phyloP scores from a whole-genome alignment of 1,140 invertebrate genomes.

The Arctopsyche grandis region DNA sequence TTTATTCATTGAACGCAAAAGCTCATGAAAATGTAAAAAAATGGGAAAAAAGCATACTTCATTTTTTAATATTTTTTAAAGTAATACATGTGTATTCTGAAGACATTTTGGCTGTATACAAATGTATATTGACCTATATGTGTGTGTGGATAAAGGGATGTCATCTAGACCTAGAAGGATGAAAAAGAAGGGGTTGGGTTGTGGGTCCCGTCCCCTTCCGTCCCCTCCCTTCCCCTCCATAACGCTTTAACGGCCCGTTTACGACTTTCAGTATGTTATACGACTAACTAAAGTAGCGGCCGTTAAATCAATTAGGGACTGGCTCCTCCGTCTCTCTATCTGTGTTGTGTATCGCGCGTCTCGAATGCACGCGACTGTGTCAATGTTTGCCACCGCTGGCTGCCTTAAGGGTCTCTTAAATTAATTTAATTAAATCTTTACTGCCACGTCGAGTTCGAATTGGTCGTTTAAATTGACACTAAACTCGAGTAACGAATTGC shows the following conservation, averaged over 20 bases:
- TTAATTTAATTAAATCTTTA: slow-evolving; percentile 39
- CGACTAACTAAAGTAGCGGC: slow-evolving; percentile 50
- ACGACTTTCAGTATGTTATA: slow-evolving; percentile 52
- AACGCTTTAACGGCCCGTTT: slow-evolving; percentile 52
- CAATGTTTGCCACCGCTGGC: slow-evolving; percentile 26
- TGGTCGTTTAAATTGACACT: slow-evolving; percentile 9
- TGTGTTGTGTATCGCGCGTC: slow-evolving; percentile 1
- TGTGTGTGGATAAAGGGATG: slow-evolving; percentile 15
- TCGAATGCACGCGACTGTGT: slow-evolving; percentile 20
- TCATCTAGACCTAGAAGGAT: no score
- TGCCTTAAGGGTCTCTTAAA: not conserved
- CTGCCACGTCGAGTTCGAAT: not conserved
- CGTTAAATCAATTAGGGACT: slow-evolving; percentile 54
- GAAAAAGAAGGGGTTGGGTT: no score
- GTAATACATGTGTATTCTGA: not conserved
- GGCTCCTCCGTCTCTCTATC: slow-evolving; percentile 34
- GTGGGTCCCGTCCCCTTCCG: no score
- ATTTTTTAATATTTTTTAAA: no score
- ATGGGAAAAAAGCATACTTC: no score
- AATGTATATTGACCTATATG: slow-evolving; percentile 33
- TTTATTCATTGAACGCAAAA: no score
- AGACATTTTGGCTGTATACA: slow-evolving; percentile 1
- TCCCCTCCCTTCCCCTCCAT: not conserved
- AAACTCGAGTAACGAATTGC: not conserved
- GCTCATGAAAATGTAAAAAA: no score